Conservation (phyloP, 2,888 invertebrate species). For the Mellilla xanthometata region DNA sequence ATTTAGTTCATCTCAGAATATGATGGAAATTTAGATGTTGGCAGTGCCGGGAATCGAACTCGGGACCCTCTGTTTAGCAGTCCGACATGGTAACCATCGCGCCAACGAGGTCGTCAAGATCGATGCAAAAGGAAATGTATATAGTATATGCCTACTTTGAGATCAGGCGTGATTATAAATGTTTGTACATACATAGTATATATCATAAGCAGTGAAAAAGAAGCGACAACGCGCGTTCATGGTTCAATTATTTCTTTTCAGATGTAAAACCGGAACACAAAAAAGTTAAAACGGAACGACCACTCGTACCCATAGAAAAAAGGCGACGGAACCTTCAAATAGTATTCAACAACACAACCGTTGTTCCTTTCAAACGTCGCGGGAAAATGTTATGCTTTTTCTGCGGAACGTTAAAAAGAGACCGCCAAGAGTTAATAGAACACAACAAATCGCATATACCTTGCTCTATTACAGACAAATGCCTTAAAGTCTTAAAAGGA, state of each 20-base stretch:
- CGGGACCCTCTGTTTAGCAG: no score
- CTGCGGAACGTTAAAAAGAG: constrained; percentile 52
- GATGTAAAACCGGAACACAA: constrained; percentile 39
- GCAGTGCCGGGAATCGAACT: no score
- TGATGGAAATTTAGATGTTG: no score
- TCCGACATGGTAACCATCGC: no score
- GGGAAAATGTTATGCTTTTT: constrained; percentile 67
- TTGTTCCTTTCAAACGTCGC: constrained; percentile 70
- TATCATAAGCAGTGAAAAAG: no score
- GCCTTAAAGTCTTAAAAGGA: constrained; percentile 53
- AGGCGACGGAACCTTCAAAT: constrained; percentile 54
- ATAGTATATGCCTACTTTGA: no score
- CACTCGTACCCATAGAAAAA: constrained; percentile 38
- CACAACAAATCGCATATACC: constrained; percentile 58
- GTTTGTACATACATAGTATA: no score
- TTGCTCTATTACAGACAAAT: constrained; percentile 49
- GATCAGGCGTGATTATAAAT: no score
- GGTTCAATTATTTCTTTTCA: constrained; percentile 63
- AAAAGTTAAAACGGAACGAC: constrained; percentile 38
- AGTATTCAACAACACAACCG: constrained; percentile 67
- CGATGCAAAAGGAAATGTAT: no score
- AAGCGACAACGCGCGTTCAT: constrained; percentile 9
- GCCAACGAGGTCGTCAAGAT: no score
- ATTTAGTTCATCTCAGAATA: no score
- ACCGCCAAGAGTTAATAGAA: constrained; percentile 44